A percentile compares a stretch with the other conserved stretches of the same genome.
Conservation (phyloP, 2,797 vertebrate genomes). For the Esox masquinongy region DNA sequence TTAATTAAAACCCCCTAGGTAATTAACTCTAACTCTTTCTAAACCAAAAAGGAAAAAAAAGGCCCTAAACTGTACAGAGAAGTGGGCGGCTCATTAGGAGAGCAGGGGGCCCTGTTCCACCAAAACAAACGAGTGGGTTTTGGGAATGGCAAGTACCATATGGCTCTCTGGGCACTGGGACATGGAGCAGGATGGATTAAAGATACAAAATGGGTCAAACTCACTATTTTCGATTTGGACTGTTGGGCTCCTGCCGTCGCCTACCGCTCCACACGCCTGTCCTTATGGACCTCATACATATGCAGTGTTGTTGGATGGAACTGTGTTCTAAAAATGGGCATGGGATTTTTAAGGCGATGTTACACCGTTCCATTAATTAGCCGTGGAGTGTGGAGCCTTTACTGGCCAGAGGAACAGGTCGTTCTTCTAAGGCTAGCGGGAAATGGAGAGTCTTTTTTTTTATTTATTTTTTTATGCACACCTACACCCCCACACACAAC, state of each 20-base stretch:
- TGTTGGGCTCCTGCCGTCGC: conserved; percentile 46
- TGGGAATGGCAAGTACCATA: conserved; percentile 26
- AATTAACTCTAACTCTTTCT: conserved; percentile 55
- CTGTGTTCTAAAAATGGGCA: conserved; percentile 27
- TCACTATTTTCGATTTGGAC: conserved; percentile 49
- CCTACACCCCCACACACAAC: no score
- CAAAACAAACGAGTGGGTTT: conserved; percentile 55
- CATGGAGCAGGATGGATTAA: conserved; percentile 40
- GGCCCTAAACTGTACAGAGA: conserved; percentile 55
- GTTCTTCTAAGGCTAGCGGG: conserved; percentile 32
- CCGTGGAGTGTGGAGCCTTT: background rate
- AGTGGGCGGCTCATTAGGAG: conserved; percentile 52
- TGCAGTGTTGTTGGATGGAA: conserved; percentile 61
- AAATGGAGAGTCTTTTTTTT: no score
- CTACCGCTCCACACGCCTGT: conserved; percentile 62
- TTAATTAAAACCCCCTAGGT: conserved; percentile 59
- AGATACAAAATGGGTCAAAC: conserved; percentile 61
- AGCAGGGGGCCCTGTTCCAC: conserved; percentile 37
- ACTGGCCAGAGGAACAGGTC: conserved; percentile 22
- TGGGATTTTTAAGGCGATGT: background rate
- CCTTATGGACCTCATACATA: conserved; percentile 68
- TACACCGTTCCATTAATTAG: background rate
- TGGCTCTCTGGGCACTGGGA: conserved; percentile 24
- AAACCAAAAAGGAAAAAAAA: conserved; percentile 48
- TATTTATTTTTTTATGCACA: no score